Evolutionary conservation across 2,113 vertebrate genomes (phyloP), one percentile per base, ranked within the genome.

Genomic region (Neotoma lepida): DNA sequence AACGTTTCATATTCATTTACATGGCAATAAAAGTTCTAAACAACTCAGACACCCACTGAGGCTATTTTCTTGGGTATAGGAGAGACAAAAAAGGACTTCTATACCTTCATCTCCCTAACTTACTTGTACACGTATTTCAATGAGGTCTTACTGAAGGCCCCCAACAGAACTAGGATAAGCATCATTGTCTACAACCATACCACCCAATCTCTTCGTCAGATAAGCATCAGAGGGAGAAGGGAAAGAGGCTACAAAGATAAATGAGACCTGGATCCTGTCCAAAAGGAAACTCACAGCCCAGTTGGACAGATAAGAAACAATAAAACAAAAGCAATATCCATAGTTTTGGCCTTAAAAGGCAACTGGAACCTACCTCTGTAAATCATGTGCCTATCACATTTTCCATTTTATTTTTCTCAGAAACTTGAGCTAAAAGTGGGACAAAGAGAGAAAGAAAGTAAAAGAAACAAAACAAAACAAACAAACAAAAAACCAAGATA

Each of bases 261-360:
- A 93, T 96, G 94, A 97, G 86, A 90, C 66, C 54, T 96, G 94
- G 90, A 94, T 74, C 86, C 46, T 86, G 35, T 94, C 85, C 92
- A 93, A 86, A 90, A 90, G 30, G 90, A 94, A 97, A 96, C 90
- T 95, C 95, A 63, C 51, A 96, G 86, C 54, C 92, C 90, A 90
- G 90, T 46, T 96, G 77, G 30, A 88, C 56, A 96, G 94, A 96
- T 92, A 97, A 97, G 93, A 94, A 95, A 96, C 92, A 90, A 89
- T 96, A 94, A 95, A 97, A 96, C 70, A 93, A 96, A 93, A 91
- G 76, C 54, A 92, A 96, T 92, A 97, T 96, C 81, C 85, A 92
- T 96, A 96, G 88, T 88, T 95, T 90, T 94, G 89, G 81, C 97
- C 95, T 95, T 97, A 97, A 97, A 96, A 97, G 94, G 89, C 96